These are phyloP conservation scores for Aphis gossypii DNA, from an alignment of 1,140 invertebrate species.

Conservation along the genomic window DNA sequence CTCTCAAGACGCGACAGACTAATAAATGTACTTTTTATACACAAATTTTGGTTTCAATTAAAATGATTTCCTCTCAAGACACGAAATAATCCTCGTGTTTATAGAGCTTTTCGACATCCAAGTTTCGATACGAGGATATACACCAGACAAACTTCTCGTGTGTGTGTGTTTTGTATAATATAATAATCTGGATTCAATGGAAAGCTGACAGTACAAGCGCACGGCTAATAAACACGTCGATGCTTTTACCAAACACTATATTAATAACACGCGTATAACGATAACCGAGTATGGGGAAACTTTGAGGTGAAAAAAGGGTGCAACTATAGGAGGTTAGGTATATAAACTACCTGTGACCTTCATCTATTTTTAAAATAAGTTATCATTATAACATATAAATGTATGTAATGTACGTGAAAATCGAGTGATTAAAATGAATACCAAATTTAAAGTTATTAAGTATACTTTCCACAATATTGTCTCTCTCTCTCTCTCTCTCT, in stretches of 20 bases:
- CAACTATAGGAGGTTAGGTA: too few species aligned
- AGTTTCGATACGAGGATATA: not conserved
- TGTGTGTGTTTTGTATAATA: not conserved
- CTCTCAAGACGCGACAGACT: not conserved
- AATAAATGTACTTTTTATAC: constrained; percentile 21
- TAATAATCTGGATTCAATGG: constrained; percentile 31
- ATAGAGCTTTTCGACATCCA: constrained; percentile 11
- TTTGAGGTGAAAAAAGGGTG: too few species aligned
- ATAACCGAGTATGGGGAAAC: not conserved
- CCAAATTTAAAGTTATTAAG: too few species aligned
- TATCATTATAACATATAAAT: not conserved
- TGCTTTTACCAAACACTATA: constrained; percentile 36
- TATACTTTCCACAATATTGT: too few species aligned
- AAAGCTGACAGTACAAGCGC: not conserved
- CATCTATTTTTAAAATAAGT: too few species aligned
- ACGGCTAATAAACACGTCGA: constrained; percentile 38
- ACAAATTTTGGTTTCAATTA: constrained; percentile 19
- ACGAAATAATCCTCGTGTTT: not conserved
- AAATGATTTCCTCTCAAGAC: constrained; percentile 24
- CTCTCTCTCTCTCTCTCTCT: too few species aligned
- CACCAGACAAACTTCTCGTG: not conserved
- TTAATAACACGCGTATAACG: not conserved
- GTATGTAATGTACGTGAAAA: too few species aligned
- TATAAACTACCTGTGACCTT: too few species aligned
- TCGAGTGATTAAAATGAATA: too few species aligned